Conservation (phyloP, 2,888 invertebrate genomes). For the Chrysotoxum bicinctum region DNA sequence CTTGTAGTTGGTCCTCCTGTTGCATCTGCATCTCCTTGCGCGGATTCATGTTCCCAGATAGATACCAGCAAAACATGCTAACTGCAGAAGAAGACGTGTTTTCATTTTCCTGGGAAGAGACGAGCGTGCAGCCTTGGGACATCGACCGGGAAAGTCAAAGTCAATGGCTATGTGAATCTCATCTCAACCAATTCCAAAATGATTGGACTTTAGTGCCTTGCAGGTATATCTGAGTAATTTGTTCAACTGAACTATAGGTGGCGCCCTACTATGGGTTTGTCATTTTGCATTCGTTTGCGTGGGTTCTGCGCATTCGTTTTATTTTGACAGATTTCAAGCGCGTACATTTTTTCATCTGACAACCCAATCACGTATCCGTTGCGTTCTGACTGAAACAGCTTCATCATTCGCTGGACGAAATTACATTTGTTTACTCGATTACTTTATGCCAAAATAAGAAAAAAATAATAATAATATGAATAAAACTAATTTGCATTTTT, state of each 20-base stretch:
- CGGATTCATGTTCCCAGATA: conserved; percentile 45
- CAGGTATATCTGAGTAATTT: conserved; percentile 37
- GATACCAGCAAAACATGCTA: conserved; percentile 51
- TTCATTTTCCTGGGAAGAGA: conserved; percentile 48
- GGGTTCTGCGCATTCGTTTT: conserved; percentile 52
- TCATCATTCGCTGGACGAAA: conserved; percentile 63
- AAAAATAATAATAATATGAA: conserved; percentile 9
- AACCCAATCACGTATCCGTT: conserved; percentile 68
- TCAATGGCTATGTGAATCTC: conserved; percentile 46
- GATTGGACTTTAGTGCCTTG: conserved; percentile 32
- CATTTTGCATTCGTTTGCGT: conserved; percentile 30
- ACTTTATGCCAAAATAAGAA: conserved; percentile 43
- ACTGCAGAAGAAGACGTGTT: conserved; percentile 42
- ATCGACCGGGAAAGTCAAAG: conserved; percentile 52
- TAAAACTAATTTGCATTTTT: conserved; percentile 65
- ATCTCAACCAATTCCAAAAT: conserved; percentile 42
- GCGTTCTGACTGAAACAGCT: conserved; percentile 66
- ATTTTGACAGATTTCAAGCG: conserved; percentile 30
- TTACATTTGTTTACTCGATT: conserved; percentile 68
- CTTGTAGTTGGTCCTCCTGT: conserved; percentile 34
- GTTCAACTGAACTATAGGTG: conserved; percentile 42
- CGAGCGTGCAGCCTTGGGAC: conserved; percentile 62
- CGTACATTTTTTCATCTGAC: conserved; percentile 27
- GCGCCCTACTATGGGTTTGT: conserved; percentile 36
- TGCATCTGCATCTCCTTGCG: conserved; percentile 21